Evolutionary conservation across 2,113 vertebrate species (phyloP).

Genomic region (Archilochus colubris): DNA sequence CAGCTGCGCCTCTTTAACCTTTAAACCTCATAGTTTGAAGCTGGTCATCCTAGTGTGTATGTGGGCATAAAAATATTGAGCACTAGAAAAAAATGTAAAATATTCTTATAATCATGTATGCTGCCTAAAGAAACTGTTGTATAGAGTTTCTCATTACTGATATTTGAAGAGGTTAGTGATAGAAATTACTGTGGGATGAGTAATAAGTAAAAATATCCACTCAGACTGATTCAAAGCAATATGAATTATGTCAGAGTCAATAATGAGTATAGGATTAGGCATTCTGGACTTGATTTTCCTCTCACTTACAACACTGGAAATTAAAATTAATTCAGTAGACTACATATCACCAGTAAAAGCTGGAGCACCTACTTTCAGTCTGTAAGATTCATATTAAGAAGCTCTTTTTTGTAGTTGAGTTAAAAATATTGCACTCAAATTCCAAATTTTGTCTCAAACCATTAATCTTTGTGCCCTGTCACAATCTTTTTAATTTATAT

Average conservation of each 20-base stretch:
- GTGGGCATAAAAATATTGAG: neutral
- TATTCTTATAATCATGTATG: neutral
- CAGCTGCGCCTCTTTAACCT: neutral
- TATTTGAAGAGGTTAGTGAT: slow-evolving; percentile 15
- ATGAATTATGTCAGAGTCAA: slow-evolving; percentile 39
- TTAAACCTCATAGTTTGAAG: neutral
- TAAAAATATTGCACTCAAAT: neutral
- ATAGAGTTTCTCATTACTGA: slow-evolving; percentile 8
- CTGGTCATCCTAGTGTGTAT: neutral
- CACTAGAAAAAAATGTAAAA: neutral
- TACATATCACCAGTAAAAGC: neutral
- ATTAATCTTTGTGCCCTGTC: neutral
- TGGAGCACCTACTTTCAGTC: neutral
- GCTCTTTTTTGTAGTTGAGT: neutral
- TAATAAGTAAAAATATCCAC: slow-evolving; percentile 32
- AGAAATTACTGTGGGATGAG: slow-evolving; percentile 35
- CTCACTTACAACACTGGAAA: neutral
- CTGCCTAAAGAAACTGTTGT: slow-evolving; percentile 6
- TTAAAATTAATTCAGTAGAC: slow-evolving; percentile 13
- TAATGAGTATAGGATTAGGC: neutral
- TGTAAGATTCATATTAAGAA: neutral
- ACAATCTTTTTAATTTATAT: neutral
- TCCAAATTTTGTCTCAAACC: neutral
- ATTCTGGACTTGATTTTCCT: slow-evolving; percentile 31
- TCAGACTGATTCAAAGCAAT: slow-evolving; percentile 35